These are phyloP conservation scores for Batillaria attramentaria DNA, from an alignment of 1,140 invertebrate genomes.

Conservation along the genomic window DNA sequence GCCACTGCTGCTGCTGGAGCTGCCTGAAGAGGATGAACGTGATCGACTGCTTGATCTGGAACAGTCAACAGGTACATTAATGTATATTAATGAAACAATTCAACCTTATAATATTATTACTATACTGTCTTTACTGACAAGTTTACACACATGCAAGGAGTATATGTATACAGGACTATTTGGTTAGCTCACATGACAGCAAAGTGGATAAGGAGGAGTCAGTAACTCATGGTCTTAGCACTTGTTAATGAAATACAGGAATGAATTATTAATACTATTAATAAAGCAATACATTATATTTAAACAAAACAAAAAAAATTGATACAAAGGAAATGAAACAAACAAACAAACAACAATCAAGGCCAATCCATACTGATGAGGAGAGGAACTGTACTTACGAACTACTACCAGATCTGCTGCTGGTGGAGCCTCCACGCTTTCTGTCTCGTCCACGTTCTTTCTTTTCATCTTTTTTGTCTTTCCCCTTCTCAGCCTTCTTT, in stretches of 20 bases:
- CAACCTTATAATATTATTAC: neutral
- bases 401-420: slow-evolving; percentile 45
- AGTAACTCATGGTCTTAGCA: too few relatives aligned
- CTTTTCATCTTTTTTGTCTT: slow-evolving; percentile 53
- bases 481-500: slow-evolving; percentile 50
- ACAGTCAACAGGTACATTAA: slow-evolving; percentile 13
- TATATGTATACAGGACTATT: too few relatives aligned
- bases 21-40: slow-evolving; percentile 54
- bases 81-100: neutral
- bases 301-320: neutral
- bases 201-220: too few relatives aligned
- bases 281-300: too few relatives aligned
- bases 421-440: slow-evolving; percentile 39
- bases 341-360: neutral
- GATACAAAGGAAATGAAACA: neutral
- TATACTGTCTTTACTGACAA: too few relatives aligned
- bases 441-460: slow-evolving; percentile 48
- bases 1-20: slow-evolving; percentile 55
- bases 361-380: too few relatives aligned
- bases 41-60: slow-evolving; percentile 51
- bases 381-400: slow-evolving; percentile 36
- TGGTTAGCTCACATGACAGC: too few relatives aligned
- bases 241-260: too few relatives aligned
- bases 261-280: too few relatives aligned
- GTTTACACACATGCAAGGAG: too few relatives aligned